Percentiles rank a stretch among this genome's conserved stretches.
Conservation (phyloP, 2,888 invertebrate genomes). For the Hypomecis atomaria region DNA sequence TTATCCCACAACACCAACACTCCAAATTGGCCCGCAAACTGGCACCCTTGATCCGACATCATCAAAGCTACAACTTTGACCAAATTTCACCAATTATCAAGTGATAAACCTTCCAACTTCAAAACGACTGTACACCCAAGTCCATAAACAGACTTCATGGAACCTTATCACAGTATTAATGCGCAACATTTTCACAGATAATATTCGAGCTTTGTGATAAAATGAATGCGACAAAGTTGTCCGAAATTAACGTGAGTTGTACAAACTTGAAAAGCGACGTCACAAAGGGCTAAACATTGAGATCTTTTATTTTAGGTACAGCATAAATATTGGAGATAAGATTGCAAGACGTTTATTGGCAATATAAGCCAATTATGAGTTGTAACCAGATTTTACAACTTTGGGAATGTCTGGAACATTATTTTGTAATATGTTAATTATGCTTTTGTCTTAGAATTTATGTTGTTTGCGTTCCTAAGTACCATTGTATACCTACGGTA, state of each 20-base stretch:
- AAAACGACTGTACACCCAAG: conserved; percentile 25
- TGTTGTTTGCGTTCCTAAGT: too few relatives aligned
- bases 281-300: conserved; percentile 31
- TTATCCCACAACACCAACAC: conserved; percentile 14
- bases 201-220: not conserved
- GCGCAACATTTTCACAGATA: not conserved
- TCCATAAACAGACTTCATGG: conserved; percentile 12
- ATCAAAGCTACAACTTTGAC: conserved; percentile 32
- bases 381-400: conserved; percentile 18
- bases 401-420: not conserved
- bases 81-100: conserved; percentile 38
- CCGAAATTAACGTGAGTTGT: conserved; percentile 17
- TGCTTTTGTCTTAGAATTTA: not conserved
- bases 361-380: conserved; percentile 26
- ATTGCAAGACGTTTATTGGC: conserved; percentile 27
- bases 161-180: conserved; percentile 8
- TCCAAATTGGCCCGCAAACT: conserved; percentile 23
- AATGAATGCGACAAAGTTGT: conserved; percentile 11
- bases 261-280: conserved; percentile 22
- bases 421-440: not conserved
- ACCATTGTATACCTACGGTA: too few relatives aligned
- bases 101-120: conserved; percentile 35
- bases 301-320: conserved; percentile 32
- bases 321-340: conserved; percentile 28
- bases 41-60: conserved; percentile 31